phyloP scores from a whole-genome alignment of 2,888 invertebrate species.

The Eristalis pertinax region DNA sequence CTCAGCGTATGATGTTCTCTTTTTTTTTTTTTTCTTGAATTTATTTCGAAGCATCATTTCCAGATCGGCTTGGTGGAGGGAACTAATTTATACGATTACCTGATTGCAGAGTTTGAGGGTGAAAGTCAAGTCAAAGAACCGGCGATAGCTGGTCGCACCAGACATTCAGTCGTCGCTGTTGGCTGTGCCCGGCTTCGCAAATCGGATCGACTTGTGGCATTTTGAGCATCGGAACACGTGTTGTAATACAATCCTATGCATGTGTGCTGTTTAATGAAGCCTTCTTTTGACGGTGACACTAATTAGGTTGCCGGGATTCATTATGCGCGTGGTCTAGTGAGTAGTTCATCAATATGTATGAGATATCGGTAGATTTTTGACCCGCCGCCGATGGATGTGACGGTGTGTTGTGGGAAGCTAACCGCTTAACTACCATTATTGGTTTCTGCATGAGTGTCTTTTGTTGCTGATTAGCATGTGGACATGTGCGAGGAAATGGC shows the following conservation, averaged over 20 bases:
- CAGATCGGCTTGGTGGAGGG: background rate
- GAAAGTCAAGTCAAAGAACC: slow-evolving; percentile 12
- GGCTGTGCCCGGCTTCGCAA: background rate
- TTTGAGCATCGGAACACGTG: background rate
- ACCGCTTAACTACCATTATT: background rate
- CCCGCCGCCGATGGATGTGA: background rate
- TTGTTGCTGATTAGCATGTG: background rate
- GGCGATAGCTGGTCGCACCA: background rate
- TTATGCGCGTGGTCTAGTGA: slow-evolving; percentile 4
- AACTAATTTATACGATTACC: slow-evolving; percentile 7
- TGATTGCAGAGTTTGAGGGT: background rate
- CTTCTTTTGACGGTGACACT: background rate
- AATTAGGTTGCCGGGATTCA: slow-evolving; percentile 18
- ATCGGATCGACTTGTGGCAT: background rate
- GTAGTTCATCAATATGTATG: slow-evolving; percentile 22
- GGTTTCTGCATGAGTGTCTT: background rate
- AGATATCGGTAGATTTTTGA: slow-evolving; percentile 21
- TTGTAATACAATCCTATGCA: background rate
- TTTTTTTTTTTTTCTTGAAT: background rate
- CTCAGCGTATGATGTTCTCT: background rate
- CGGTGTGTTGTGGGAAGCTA: background rate
- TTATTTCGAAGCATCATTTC: slow-evolving; percentile 13
- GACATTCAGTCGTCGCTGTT: slow-evolving; percentile 34
- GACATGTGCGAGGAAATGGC: background rate
- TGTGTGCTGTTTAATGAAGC: background rate